phyloP scores from a whole-genome alignment of 2,888 invertebrate genomes.

The Acanthacorydalis orientalis region DNA sequence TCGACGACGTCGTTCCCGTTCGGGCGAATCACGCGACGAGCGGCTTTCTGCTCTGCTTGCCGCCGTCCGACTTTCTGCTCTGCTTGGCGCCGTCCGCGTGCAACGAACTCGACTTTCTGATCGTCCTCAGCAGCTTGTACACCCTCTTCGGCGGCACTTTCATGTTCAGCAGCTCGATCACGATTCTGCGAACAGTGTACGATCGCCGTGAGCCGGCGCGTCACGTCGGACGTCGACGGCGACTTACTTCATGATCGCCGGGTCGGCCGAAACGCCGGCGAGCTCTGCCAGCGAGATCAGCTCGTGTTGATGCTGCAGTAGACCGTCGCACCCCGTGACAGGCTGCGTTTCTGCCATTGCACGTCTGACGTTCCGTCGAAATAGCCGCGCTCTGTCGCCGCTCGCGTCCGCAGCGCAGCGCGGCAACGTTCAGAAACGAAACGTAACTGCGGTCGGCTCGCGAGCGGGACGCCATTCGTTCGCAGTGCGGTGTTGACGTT shows the following conservation, averaged over 20 bases:
- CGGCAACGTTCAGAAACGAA: too few species aligned
- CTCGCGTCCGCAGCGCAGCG: too few species aligned
- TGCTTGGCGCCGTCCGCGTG: too few species aligned
- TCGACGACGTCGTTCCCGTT: too few species aligned
- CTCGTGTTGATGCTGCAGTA: slow-evolving; percentile 2
- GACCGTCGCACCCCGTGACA: background rate
- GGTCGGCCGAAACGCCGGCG: slow-evolving; percentile 3
- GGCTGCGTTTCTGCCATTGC: slow-evolving; percentile 19
- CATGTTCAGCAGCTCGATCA: background rate
- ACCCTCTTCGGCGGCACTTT: background rate
- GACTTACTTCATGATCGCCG: slow-evolving; percentile 1
- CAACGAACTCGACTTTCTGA: background rate
- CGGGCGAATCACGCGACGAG: too few species aligned
- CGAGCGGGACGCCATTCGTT: too few species aligned
- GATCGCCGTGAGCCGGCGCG: background rate
- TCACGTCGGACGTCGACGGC: background rate
- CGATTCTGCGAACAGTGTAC: background rate
- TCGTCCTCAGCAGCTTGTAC: background rate
- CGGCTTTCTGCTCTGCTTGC: too few species aligned
- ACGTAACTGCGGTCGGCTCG: too few species aligned
- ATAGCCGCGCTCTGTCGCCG: too few species aligned
- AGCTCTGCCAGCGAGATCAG: slow-evolving; percentile 1
- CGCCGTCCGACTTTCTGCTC: too few species aligned
- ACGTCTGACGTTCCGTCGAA: slow-evolving; percentile 30
- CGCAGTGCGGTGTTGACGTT: too few species aligned